Evolutionary conservation across 2,113 vertebrate genomes (phyloP), one percentile per base, ranked within the genome.

Genomic region (Mirza zaza): DNA sequence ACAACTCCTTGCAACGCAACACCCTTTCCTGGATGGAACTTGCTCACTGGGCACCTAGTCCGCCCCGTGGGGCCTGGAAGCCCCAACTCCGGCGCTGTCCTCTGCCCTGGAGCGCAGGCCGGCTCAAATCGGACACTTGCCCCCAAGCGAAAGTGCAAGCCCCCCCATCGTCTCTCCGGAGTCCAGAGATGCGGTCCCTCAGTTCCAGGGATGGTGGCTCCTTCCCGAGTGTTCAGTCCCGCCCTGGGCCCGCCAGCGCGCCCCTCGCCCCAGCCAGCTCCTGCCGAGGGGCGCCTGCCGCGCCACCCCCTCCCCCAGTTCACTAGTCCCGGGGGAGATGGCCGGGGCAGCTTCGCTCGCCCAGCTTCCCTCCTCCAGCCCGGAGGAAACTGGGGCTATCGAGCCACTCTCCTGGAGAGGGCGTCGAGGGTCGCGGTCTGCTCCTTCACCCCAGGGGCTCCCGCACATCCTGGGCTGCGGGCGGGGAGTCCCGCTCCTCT

Each of bases 271-370:
- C 45, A 36, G 48, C 59, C n/a, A 25, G 76, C 67, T 50, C 67
- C 61, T 0, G 92, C 10, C 29, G 2, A 25, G 73, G 71, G 73
- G 65, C 48, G 48, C 91, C 79, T 20, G 63, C 63, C 42, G 68
- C 81, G 76, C 91, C 42, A 39, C 89, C 76, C 89, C 94, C 95
- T 76, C 61, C 94, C 92, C 86, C 65, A 85, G 82, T 39, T 80
- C 80, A 45, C 39, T 20, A 29, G 90, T 93, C 97, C 90, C 90
- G 15, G 80, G 95, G 85, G 95, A 90, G 25, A 76, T 0, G 42
- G 57, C 87, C 83, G n/a, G 75, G 45, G 71, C 71, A 70, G 98
- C 98, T 98, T 97, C 97, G 98, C 94, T 93, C 96, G 98, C 65
- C 92, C 81, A 8, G 67, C 82, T 45, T 80, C 80, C 27, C 25